Evolutionary conservation across 2,113 vertebrate species (phyloP), one percentile per base, ranked within the genome.

Genomic region (Leucoraja erinaceus): DNA sequence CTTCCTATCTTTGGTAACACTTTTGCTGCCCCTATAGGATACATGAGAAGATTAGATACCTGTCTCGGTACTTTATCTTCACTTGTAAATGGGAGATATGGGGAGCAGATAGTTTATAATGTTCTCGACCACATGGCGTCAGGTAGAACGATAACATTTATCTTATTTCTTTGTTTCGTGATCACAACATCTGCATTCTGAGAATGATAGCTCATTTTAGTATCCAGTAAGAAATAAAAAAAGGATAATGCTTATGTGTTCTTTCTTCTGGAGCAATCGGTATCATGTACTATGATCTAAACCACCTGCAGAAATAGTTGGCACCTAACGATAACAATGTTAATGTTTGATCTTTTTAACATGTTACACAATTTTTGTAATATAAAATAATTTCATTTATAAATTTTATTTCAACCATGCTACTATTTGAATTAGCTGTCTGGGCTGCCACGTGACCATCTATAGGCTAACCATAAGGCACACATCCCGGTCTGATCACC

Each of bases 11-110:
- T 38, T 70, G 63, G 33, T 33, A 74, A 72, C 90, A 91, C 90
- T 91, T 91, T 70, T 70, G 90, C 66, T 54, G 68, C 90, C 90
- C 90, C 66, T 91, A 91, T 91, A 72, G 70, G 66, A 91, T 38
- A 22, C 47, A 72, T 38, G 33, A 91, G 54, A 68, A 91, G 90
- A 70, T 91, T 91, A 91, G 90, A 72, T 91, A 72, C 22, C 90
- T 70, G 68, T 91, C 90, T 91, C 66, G 38, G 66, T 28, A 31
- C 66, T 72, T 91, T 20, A 74, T 72, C 90, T 72, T 38, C 47
- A 18, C 33, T 72, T 72, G 33, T 91, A 70, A 70, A 54, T 72
- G 61, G 12, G 90, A 91, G 90, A 91, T 91, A 54, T 47, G 33
- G 3, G 90, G 20, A 54, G 20, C 59, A 72, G 90, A 91, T 91